Conservation (phyloP, 2,113 vertebrate species). For the Zootoca vivipara region DNA sequence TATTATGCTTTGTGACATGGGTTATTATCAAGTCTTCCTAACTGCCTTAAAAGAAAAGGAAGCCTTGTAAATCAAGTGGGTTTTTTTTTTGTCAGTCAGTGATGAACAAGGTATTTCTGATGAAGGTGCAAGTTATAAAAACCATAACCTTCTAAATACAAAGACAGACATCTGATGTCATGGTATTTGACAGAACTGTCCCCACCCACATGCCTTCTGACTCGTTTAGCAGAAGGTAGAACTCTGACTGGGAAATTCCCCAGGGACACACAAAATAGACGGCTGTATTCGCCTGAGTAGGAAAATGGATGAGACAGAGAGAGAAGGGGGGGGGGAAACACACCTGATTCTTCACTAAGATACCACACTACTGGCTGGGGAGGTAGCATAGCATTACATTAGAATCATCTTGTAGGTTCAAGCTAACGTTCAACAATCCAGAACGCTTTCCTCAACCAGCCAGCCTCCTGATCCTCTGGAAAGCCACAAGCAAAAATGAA, state of each 20-base stretch:
- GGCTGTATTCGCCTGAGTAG: conserved; percentile 4
- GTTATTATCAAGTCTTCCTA: not conserved
- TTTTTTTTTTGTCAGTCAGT: not conserved
- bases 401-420: not conserved
- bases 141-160: conserved; percentile 46
- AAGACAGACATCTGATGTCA: conserved; percentile 57
- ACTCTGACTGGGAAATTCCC: conserved; percentile 78
- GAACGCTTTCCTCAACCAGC: not conserved
- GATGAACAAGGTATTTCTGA: not conserved
- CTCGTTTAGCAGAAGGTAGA: conserved; percentile 35
- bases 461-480: not conserved
- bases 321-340: not conserved
- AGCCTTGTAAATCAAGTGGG: too few relatives aligned
- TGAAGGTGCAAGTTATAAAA: conserved; percentile 7
- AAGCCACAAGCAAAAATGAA: not conserved
- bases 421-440: not conserved
- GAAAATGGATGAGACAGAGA: not conserved
- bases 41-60: not conserved
- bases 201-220: conserved; percentile 79
- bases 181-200: conserved; percentile 72
- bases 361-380: not conserved
- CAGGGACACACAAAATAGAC: conserved; percentile 68
- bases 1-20: not conserved
- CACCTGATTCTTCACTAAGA: not conserved
- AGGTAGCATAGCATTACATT: not conserved